Evolutionary conservation across 1,140 invertebrate species (phyloP).

Genomic region (Diabrotica virgifera): DNA sequence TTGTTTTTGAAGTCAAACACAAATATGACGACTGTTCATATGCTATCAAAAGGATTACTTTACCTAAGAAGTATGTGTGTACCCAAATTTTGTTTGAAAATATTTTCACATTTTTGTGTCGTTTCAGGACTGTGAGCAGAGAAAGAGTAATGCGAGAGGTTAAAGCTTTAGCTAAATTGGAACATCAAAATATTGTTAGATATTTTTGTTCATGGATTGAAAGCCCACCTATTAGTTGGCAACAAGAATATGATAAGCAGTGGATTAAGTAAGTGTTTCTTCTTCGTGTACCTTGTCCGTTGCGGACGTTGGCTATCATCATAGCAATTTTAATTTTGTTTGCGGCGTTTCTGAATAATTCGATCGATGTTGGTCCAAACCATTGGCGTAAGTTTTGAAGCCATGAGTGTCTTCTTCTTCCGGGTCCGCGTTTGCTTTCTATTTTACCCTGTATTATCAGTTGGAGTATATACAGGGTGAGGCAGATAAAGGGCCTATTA

Average conservation of each 20-base stretch:
- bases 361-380: no score
- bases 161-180: constrained; percentile 87
- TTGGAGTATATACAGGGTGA: no score
- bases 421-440: no score
- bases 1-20: constrained; percentile 94
- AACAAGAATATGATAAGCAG: constrained; percentile 72
- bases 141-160: constrained; percentile 85
- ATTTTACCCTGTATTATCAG: no score
- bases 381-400: no score
- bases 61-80: constrained; percentile 72
- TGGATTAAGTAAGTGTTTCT: constrained; percentile 47
- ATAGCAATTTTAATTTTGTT: no score
- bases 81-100: neutral
- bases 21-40: constrained; percentile 93
- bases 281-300: no score
- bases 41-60: constrained; percentile 90
- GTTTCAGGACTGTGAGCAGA: constrained; percentile 22
- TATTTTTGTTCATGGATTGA: constrained; percentile 95
- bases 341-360: no score
- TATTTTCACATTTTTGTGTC: constrained; percentile 4
- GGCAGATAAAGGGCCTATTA: no score
- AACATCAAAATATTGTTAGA: constrained; percentile 92
- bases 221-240: constrained; percentile 82
- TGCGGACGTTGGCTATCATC: no score
- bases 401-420: no score